Evolutionary conservation across 1,140 invertebrate species (phyloP), one percentile per base, ranked within the genome.

Genomic region (Pseudobourletiella spinata): DNA sequence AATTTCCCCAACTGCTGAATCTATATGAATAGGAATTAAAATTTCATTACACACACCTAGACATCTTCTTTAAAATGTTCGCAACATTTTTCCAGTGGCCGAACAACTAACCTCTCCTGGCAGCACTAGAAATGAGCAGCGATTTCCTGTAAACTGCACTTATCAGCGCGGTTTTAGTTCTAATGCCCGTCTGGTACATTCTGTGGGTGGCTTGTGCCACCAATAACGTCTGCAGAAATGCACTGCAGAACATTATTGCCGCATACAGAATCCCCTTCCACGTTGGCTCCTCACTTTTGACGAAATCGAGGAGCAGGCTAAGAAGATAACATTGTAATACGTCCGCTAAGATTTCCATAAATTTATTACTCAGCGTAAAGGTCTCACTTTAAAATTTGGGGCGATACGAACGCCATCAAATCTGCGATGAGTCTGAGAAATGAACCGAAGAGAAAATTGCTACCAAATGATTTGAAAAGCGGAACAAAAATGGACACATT

Each of bases 251-350:
- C 66, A 99, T 74, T 2, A 83, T 65, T 2, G 82, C 74, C 0
- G 90, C 85, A 76, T 90, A 95, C 3, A 93, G 73, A 67, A 87
- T 88, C 25, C 93, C 94, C 74, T 87, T 88, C 91, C 92, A 96
- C 68, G 82, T 69, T 2, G 82, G 76, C 66, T 89, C 83, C 18
- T 78, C 71, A 42, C 76, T 75, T 59, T 63, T 71, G 1, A 86
- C 80, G 68, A 86, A 91, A 18, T 72, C 73, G 70, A 91, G 89
- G 8, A 89, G 74, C 24, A 84, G 76, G 70, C 86, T 88, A 73
- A 65, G 80, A 80, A 73, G 70, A 71, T n/a, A n/a, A n/a, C n/a
- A n/a, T 11, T 39, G 11, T 11, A 39, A 39, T n/a, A n/a, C n/a
- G n/a, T n/a, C n/a, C n/a, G n/a, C n/a, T n/a, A n/a, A n/a, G n/a